A percentile compares a stretch with the other conserved stretches of the same genome.
These are phyloP conservation scores for Brienomyrus longianalis DNA, from an alignment of 2,113 vertebrate genomes.

Conservation along the genomic window DNA sequence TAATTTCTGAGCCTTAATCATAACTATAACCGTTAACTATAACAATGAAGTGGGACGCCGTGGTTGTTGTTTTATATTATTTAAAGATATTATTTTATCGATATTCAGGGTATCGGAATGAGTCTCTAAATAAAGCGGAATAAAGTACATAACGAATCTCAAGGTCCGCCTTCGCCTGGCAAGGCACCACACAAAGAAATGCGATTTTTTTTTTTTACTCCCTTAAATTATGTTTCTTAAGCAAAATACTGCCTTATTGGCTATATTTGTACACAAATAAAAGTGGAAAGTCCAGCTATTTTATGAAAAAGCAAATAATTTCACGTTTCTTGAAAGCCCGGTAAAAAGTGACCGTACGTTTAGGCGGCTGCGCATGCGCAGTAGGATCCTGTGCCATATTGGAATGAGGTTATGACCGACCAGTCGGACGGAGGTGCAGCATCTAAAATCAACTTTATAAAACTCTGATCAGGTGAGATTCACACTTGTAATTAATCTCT, in stretches of 20 bases:
- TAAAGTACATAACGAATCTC: not conserved
- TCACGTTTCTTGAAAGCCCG: not conserved
- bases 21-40: not conserved
- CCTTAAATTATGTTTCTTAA: not conserved
- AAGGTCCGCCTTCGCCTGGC: not conserved
- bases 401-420: slow-evolving; percentile 84
- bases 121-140: not conserved
- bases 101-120: not conserved
- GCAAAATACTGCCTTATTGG: not conserved
- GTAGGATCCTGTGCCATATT: slow-evolving; percentile 81
- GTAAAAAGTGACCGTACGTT: slow-evolving; percentile 46
- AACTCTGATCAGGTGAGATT: slow-evolving; percentile 79
- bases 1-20: not conserved
- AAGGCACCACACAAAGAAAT: not conserved
- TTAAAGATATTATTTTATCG: not conserved
- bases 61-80: not conserved
- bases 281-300: not conserved
- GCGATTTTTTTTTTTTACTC: not conserved
- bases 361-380: slow-evolving; percentile 73
- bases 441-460: slow-evolving; percentile 71
- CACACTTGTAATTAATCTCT: slow-evolving; percentile 53
- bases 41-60: not conserved
- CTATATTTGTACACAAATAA: not conserved
- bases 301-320: not conserved
- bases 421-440: slow-evolving; percentile 68